Base-by-base conservation (phyloP, 1,140 invertebrate species). In the Pomacea maculata region DNA sequence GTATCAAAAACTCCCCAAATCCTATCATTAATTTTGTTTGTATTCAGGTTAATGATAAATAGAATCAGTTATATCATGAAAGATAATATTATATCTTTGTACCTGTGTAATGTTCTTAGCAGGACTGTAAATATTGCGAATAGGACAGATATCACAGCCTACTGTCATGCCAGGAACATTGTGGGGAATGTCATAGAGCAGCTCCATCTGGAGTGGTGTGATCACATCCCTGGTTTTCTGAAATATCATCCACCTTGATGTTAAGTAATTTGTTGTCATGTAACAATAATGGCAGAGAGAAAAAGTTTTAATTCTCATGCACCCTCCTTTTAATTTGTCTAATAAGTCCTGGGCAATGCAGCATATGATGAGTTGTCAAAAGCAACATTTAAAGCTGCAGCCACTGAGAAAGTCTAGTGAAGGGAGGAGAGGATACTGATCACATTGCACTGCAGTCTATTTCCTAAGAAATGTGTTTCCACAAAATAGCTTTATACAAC, bases 221-320 rank as follows among this genome's bases (percentile, higher is more conserved):
- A 85, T 70, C 9, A 84, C 70, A 74, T 83, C 81, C 71, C 81
- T 79, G 73, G 80, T 82, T 78, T 83, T 80, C 81, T 82, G 75
- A 63, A 78, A 73, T 19, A 52, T 4, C 57, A 61, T 11, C 15
- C 57, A 61, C 15, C 9, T 11, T 17, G 15, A 61, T 11, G 57
- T 8, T 61, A 57, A 14, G 9, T 57, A 17, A 14, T 61, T 61
- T 61, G 57, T 61, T 17, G 15, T 61, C 8, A 61, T 14, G 57
- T 14, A 61, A 61, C 57, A 14, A 61, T 14, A 17, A 61, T 14
- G 15, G 5, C 57, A 61, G 34, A 45, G 34, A 45, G 6, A 45
- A 45, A 4, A 6, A 6, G 34, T 1, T 45, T 45, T 45, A 45
- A 45, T 45, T 45, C 6, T 45, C 2, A 45, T 6, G 34, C 34